Base-by-base conservation (phyloP, 2,888 invertebrate genomes). In the Caenorhabditis sp. region DNA sequence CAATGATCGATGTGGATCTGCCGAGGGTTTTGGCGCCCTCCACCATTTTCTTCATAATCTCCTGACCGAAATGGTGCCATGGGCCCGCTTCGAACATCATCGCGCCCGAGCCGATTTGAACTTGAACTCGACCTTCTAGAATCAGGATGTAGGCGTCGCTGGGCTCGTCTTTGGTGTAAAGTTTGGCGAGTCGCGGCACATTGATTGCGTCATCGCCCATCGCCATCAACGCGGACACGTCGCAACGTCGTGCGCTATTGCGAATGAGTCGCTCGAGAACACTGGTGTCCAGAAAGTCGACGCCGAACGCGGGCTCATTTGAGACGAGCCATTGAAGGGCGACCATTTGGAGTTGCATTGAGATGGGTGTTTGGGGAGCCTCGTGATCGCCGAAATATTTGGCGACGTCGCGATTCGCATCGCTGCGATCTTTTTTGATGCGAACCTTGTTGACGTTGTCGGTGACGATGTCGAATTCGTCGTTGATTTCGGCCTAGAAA, bases 81-180 rank as follows among this genome's bases (percentile, higher is more conserved):
- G 97, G 95, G 0, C 97, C 97, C 68, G 94, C 94, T 88, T 96
- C 95, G 89, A 97, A 97, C 72, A 93, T 91, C 85, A 97, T 91
- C 88, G 93, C 93, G 54, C 79, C 70, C 71, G 78, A 61, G 17
- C 97, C 97, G 68, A 97, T 94, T 0, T 93, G 69, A 3, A 80
- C 80, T n/a, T 94, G 67, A 97, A 95, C 96, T 1, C 86, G 74
- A 80, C 90, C 97, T 89, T 97, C 97, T 81, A 99, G 90, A 82
- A 99, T 93, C 84, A 99, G 91, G 71, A 95, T 93, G 89, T 97
- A 99, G 90, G 93, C 95, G 59, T 80, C 82, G 67, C 93, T 90
- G 1, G 90, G 89, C 79, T 91, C 90, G 14, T 91, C 91, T 87
- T 88, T 87, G 57, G 85, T 82, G 82, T 88, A 90, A 21, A 90